Evolutionary conservation across 2,888 invertebrate species (phyloP), one percentile per base, ranked within the genome.

Genomic region (Eupelmus urozonus): DNA sequence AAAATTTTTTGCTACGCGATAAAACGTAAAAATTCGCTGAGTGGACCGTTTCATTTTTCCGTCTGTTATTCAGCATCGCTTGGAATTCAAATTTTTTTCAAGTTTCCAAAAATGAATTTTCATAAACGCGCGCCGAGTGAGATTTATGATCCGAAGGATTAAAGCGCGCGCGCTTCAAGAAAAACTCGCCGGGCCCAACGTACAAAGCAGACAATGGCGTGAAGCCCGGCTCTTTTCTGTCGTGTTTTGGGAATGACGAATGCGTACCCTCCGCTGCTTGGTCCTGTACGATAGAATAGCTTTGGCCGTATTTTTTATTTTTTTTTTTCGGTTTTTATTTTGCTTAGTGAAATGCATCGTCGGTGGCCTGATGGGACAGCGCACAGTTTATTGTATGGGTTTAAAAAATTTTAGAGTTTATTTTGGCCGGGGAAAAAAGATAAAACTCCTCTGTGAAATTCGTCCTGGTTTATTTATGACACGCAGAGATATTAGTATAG

Each of bases 121-220:
- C 34, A 18, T 23, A 51, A 13, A 9, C 7, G 29, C 20, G 51
- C 3, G 27, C 13, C 55, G 60, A 23, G 23, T 18, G 23, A 57
- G 62, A 70, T 63, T 76, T 49, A 57, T 23, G 63, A 70, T 29
- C 53, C 34, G 20, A 16, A 53, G 53, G 16, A 67, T 75, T 40
- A 67, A 60, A 62, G 16, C 59, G 23, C 34, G n/a, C n/a, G 34
- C n/a, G 42, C 27, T 57, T 69, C 20, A 55, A 76, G 55, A 57
- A 63, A 70, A 57, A 62, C 29, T 63, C 40, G 2, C 67, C 18
- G 51, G 2, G 13, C 49, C 2, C 69, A 53, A 51, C n/a, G n/a
- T 40, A 20, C 23, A 57, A 76, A 42, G 11, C 20, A 76, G 70
- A 57, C 55, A 57, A 63, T 69, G 60, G n/a, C 40, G 13, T 13